phyloP scores from a whole-genome alignment of 2,797 vertebrate genomes.

The Sebastes aleutianus region DNA sequence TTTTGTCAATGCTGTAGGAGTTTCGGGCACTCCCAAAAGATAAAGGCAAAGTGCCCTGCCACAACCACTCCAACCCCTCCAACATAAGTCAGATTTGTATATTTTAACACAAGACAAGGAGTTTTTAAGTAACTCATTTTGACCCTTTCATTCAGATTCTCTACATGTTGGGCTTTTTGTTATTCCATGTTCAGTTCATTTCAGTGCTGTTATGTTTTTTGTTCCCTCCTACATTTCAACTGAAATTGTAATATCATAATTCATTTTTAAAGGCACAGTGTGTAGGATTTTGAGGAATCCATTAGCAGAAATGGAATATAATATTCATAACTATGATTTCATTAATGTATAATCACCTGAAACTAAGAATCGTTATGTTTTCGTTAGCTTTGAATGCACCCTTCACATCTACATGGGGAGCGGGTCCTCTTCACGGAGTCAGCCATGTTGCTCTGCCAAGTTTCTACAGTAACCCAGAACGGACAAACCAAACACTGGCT shows the following conservation, averaged over 20 bases:
- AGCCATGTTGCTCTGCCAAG: too few relatives aligned
- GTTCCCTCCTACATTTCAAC: neutral
- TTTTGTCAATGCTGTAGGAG: neutral
- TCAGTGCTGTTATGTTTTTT: neutral
- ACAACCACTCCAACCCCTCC: neutral
- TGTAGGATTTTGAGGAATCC: too few relatives aligned
- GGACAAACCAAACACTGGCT: too few relatives aligned
- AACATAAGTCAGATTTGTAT: neutral
- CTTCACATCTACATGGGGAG: too few relatives aligned
- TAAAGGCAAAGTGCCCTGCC: neutral
- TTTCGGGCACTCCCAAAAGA: neutral
- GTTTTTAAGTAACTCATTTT: neutral
- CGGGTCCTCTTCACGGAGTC: too few relatives aligned
- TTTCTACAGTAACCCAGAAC: too few relatives aligned
- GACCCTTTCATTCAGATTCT: neutral
- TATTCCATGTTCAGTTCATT: neutral
- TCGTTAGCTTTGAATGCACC: too few relatives aligned
- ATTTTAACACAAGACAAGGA: neutral
- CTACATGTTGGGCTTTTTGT: neutral
- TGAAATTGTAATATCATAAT: neutral
- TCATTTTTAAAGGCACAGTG: neutral
- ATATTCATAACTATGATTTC: too few relatives aligned
- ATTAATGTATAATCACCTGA: too few relatives aligned
- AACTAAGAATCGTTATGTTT: too few relatives aligned
- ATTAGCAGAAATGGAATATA: too few relatives aligned